Percentiles rank a stretch among this genome's conserved stretches.
phyloP scores from a whole-genome alignment of 2,888 invertebrate genomes.

The Clivina fossor region DNA sequence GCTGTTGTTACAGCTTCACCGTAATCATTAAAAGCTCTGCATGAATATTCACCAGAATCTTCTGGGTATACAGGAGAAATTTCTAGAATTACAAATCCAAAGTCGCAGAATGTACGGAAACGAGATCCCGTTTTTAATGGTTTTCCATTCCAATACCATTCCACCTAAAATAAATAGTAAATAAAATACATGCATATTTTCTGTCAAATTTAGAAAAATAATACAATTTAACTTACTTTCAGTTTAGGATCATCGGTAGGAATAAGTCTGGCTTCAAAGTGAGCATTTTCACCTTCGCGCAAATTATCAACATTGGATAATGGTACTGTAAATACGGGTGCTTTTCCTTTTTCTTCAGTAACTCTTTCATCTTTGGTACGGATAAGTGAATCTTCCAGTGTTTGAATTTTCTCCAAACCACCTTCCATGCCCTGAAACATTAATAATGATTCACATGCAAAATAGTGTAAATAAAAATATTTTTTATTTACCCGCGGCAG shows the following conservation, averaged over 20 bases:
- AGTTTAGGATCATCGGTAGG: slow-evolving; percentile 90
- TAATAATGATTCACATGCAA: slow-evolving; percentile 19
- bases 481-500: slow-evolving; percentile 75
- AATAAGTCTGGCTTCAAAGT: slow-evolving; percentile 85
- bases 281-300: slow-evolving; percentile 88
- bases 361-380: slow-evolving; percentile 72
- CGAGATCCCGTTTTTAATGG: slow-evolving; percentile 85
- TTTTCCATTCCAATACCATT: slow-evolving; percentile 95
- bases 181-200: background rate
- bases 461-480: slow-evolving; percentile 14
- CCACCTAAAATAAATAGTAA: slow-evolving; percentile 59
- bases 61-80: slow-evolving; percentile 96
- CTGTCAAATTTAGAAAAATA: no score
- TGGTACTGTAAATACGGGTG: slow-evolving; percentile 88
- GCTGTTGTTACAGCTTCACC: slow-evolving; percentile 91
- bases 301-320: slow-evolving; percentile 83
- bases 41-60: slow-evolving; percentile 91
- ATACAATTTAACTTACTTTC: slow-evolving; percentile 61
- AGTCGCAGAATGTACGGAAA: slow-evolving; percentile 96
- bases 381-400: slow-evolving; percentile 85
- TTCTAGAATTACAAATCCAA: slow-evolving; percentile 96
- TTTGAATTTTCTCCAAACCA: slow-evolving; percentile 89
- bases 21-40: slow-evolving; percentile 84
- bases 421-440: slow-evolving; percentile 83
- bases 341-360: slow-evolving; percentile 77